Percentiles rank a stretch among this genome's conserved stretches.
phyloP scores from a whole-genome alignment of 2,113 vertebrate genomes.

The Thunnus thynnus region DNA sequence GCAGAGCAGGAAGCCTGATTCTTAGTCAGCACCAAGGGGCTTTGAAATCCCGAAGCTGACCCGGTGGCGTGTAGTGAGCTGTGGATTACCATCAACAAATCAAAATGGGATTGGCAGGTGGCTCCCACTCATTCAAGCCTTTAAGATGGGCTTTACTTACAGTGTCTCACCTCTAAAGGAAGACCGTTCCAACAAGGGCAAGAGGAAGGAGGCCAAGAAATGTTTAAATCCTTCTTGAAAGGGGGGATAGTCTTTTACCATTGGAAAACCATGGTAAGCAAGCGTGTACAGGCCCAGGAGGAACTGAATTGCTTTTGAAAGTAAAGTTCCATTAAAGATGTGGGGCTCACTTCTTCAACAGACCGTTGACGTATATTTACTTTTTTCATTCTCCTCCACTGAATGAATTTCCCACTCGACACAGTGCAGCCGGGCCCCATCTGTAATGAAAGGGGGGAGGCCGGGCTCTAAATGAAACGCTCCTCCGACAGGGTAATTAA shows the following conservation, averaged over 20 bases:
- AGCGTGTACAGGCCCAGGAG: conserved; percentile 11
- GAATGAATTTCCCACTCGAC: conserved; percentile 55
- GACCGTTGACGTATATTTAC: conserved; percentile 54
- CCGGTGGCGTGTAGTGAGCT: conserved; percentile 42
- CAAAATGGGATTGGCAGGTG: conserved; percentile 80
- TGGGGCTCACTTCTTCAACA: conserved; percentile 14
- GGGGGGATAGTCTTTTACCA: conserved; percentile 2
- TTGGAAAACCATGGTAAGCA: conserved; percentile 12
- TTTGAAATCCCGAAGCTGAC: conserved; percentile 37
- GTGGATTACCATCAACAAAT: conserved; percentile 78
- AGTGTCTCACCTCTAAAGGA: conserved; percentile 52
- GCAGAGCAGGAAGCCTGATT: conserved; percentile 26
- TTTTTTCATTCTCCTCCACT: conserved; percentile 52
- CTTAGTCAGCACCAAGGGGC: conserved; percentile 47
- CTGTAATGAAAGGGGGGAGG: conserved; percentile 67
- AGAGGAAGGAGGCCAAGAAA: conserved; percentile 49
- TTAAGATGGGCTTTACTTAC: conserved; percentile 77
- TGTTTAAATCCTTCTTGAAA: conserved; percentile 61
- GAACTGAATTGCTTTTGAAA: conserved; percentile 34
- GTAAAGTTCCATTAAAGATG: conserved; percentile 44
- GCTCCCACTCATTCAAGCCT: conserved; percentile 63
- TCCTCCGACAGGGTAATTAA: conserved; percentile 77
- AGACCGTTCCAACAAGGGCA: conserved; percentile 36
- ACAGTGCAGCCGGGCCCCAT: conserved; percentile 57
- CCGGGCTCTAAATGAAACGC: conserved; percentile 69